A percentile compares a stretch with the other conserved stretches of the same genome.
Evolutionary conservation across 2,113 vertebrate genomes (phyloP).

Genomic region (Prionailurus bengalensis): DNA sequence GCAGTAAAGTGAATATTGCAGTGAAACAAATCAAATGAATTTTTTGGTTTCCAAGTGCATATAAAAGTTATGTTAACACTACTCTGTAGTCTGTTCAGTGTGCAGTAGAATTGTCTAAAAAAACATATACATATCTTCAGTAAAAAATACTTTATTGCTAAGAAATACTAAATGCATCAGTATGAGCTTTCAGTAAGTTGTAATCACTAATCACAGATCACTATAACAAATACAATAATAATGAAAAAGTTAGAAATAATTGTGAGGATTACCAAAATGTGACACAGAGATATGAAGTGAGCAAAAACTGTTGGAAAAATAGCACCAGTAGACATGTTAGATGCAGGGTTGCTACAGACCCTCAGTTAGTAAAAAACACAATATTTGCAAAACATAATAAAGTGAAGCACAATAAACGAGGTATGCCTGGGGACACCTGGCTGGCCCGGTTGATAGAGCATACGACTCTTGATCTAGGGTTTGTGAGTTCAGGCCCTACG

Average conservation of each 20-base stretch:
- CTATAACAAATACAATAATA: not conserved
- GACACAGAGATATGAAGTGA: not conserved
- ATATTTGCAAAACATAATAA: not conserved
- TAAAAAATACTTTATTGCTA: not conserved
- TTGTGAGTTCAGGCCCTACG: not conserved
- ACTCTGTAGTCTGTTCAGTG: not conserved
- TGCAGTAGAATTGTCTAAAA: not conserved
- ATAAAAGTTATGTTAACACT: not conserved
- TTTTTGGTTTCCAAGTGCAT: not conserved
- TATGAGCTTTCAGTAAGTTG: not conserved
- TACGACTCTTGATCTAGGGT: not conserved
- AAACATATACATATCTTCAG: not conserved
- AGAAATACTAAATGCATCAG: not conserved
- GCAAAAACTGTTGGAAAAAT: not conserved
- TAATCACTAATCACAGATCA: not conserved
- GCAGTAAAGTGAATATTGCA: not conserved
- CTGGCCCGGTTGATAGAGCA: not conserved
- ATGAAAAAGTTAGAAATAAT: not conserved
- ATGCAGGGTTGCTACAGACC: not conserved
- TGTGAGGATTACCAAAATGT: not conserved
- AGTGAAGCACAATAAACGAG: not conserved
- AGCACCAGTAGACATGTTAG: not conserved
- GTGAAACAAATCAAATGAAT: not conserved
- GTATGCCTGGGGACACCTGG: not conserved
- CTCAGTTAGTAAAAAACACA: not conserved